phyloP scores from a whole-genome alignment of 2,113 vertebrate genomes.

The Phylloscopus trochilus region DNA sequence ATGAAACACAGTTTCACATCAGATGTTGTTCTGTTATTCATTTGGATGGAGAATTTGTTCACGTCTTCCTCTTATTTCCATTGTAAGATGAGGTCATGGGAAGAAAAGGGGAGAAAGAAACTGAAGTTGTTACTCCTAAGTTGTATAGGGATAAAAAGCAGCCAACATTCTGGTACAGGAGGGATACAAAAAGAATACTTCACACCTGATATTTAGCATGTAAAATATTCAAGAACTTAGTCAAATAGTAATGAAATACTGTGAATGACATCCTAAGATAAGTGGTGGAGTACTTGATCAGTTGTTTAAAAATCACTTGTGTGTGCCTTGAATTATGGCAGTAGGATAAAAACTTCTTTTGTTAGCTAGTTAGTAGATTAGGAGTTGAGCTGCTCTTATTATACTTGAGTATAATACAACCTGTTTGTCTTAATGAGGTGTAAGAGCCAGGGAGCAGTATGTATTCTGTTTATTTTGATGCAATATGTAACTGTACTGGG shows the following conservation, averaged over 20 bases:
- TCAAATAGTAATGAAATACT: not conserved
- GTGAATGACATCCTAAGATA: not conserved
- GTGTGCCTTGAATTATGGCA: not conserved
- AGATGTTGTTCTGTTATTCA: not conserved
- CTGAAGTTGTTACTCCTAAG: not conserved
- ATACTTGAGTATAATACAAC: not conserved
- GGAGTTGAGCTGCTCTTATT: not conserved
- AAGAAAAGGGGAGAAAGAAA: not conserved
- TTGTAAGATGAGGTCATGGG: not conserved
- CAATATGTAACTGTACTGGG: not conserved
- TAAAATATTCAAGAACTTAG: not conserved
- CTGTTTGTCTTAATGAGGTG: not conserved
- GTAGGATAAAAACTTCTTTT: not conserved
- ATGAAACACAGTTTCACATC: not conserved
- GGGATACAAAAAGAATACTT: not conserved
- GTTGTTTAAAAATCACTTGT: slow-evolving; percentile 1
- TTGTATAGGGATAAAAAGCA: not conserved
- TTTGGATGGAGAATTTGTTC: not conserved
- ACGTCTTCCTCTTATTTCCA: not conserved
- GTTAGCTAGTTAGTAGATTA: not conserved
- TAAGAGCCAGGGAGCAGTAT: not conserved
- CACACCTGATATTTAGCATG: not conserved
- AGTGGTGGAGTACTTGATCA: not conserved
- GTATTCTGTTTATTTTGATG: not conserved
- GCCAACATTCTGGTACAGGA: not conserved